Base-by-base conservation (phyloP, 2,797 vertebrate species). In the Thunnus albacares region DNA sequence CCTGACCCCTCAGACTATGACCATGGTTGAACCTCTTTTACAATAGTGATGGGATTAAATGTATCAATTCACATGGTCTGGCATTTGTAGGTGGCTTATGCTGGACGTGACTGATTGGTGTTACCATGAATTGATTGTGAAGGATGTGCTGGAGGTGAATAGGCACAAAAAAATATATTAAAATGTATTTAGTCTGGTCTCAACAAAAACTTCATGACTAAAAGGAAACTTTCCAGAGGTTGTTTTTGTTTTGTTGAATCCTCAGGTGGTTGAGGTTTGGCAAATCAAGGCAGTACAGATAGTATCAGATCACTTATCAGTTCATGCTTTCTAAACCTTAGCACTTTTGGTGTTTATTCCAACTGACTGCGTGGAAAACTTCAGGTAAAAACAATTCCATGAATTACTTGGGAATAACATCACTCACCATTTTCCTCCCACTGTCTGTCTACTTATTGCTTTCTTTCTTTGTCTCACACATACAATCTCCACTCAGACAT, bases 1-100 rank as follows among this genome's bases (percentile, higher is more conserved):
- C 64, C 71, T 71, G 80, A 83, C 87, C 85, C 80, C 68, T 67
- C 76, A 56, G 83, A 80, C 86, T 71, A n/a, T 75, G 80, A 70
- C 70, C 38, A 26, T 30, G 67, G 68, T 61, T 58, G 65, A 85
- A 79, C 64, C 77, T 35, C 66, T 71, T 77, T 80, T 58, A 86
- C 41, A 63, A 61, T 41, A 47, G 69, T 61, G 63, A 75, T 62
- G 60, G 66, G 82, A 82, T 90, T 87, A 85, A 82, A 90, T 74
- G 80, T 83, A 75, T 92, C 78, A 89, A 72, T 87, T 86, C 47
- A 74, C 66, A 68, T 62, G 57, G 45, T 80, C 41, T 72, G 59
- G 49, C n/a, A 70, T 79, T 55, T 76, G 57, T 35, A 43, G 83
- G 56, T 49, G 64, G 33, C 20, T 84, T 26, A 53, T 13, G 17